phyloP scores from a whole-genome alignment of 2,113 vertebrate genomes.

The Siphamia tubifer region DNA sequence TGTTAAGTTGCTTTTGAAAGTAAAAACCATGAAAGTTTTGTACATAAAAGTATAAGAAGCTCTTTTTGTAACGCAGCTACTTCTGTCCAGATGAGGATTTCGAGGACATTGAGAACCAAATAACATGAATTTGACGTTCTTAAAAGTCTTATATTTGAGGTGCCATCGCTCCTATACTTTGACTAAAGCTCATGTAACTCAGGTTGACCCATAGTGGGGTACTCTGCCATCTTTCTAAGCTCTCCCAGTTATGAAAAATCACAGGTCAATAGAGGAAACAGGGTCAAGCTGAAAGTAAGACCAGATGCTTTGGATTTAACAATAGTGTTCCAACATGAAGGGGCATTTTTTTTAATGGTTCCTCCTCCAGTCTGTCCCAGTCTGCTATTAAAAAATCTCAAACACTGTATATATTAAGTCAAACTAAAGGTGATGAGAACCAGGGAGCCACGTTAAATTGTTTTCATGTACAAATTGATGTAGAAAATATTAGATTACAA shows the following conservation, averaged over 20 bases:
- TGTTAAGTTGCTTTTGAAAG: conserved; percentile 29
- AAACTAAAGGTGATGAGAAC: not conserved
- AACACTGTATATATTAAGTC: not conserved
- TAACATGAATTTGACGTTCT: too few relatives aligned
- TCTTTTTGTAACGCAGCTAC: not conserved
- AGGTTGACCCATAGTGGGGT: conserved; percentile 29
- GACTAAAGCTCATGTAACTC: conserved; percentile 28
- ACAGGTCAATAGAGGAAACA: conserved; percentile 42
- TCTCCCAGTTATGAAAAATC: conserved; percentile 19
- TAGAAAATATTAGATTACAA: conserved; percentile 8
- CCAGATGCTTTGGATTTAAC: conserved; percentile 21
- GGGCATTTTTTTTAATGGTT: conserved; percentile 5
- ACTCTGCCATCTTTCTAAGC: conserved; percentile 1
- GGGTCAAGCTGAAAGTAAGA: conserved; percentile 26
- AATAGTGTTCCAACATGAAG: conserved; percentile 1
- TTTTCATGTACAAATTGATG: conserved; percentile 21
- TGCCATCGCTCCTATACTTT: not conserved
- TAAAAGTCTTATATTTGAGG: conserved; percentile 1
- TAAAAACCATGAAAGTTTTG: conserved; percentile 45
- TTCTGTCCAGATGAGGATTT: not conserved
- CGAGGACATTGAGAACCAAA: too few relatives aligned
- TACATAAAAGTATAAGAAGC: not conserved
- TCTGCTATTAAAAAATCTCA: conserved; percentile 6
- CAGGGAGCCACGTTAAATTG: not conserved
- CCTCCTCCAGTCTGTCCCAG: not conserved